Percentiles rank a stretch among this genome's conserved stretches.
These are phyloP conservation scores for Mustela lutreola DNA, from an alignment of 2,113 vertebrate genomes.

Conservation along the genomic window DNA sequence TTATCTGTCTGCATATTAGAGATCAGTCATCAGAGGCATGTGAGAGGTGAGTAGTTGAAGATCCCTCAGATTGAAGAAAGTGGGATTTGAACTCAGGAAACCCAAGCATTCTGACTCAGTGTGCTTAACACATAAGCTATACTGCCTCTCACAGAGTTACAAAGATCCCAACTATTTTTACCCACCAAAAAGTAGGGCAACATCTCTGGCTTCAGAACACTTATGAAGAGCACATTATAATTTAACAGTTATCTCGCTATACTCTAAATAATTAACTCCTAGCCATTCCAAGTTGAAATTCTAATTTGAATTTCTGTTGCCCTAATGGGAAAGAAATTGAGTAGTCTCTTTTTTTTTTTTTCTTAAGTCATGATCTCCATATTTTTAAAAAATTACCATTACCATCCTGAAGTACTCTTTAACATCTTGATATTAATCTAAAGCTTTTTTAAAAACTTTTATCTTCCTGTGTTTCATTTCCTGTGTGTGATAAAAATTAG, in stretches of 20 bases:
- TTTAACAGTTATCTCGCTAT: constrained; percentile 64
- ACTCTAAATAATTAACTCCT: constrained; percentile 79
- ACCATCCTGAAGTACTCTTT: constrained; percentile 54
- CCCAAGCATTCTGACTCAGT: background rate
- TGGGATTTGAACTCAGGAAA: constrained; percentile 39
- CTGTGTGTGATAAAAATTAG: constrained; percentile 70
- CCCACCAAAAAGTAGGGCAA: constrained; percentile 56
- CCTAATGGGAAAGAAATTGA: constrained; percentile 67
- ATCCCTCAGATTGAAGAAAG: background rate
- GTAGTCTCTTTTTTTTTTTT: constrained; percentile 74
- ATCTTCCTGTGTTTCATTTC: constrained; percentile 74
- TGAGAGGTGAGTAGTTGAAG: background rate
- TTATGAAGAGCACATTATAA: constrained; percentile 62
- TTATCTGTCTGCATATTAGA: background rate
- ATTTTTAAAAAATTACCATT: constrained; percentile 27
- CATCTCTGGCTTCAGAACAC: constrained; percentile 47
- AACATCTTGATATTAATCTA: constrained; percentile 66
- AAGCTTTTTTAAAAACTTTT: constrained; percentile 63
- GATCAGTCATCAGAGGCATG: background rate
- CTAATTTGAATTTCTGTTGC: constrained; percentile 73
- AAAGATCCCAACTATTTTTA: constrained; percentile 63
- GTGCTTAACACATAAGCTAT: background rate
- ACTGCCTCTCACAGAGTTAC: background rate
- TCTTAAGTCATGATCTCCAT: constrained; percentile 57
- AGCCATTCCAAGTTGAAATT: constrained; percentile 71